phyloP scores from a whole-genome alignment of 1,140 invertebrate genomes.

The Aricia agestis region DNA sequence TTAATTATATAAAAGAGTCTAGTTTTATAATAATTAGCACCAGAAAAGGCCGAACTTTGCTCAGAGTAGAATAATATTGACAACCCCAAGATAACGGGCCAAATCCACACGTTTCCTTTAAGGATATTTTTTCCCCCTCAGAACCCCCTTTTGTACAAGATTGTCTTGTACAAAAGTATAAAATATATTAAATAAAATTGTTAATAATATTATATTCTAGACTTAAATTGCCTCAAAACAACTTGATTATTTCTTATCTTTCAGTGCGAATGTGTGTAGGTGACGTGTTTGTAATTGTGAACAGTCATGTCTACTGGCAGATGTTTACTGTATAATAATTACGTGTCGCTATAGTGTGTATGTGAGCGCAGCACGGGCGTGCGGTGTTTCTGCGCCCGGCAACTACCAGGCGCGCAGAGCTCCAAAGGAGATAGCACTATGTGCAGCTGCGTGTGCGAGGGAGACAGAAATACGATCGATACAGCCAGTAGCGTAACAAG shows the following conservation, averaged over 20 bases:
- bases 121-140: no score
- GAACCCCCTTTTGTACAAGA: no score
- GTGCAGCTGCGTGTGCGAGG: slow-evolving; percentile 23
- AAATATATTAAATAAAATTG: no score
- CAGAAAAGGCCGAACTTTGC: neutral
- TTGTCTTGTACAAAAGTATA: no score
- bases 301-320: slow-evolving; percentile 22
- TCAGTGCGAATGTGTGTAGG: neutral
- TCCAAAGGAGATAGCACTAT: slow-evolving; percentile 24
- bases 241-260: neutral
- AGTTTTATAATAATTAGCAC: neutral
- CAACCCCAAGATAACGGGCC: no score
- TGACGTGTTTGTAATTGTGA: slow-evolving; percentile 1
- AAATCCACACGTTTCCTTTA: no score
- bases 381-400: slow-evolving; percentile 58
- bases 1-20: no score
- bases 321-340: slow-evolving; percentile 17
- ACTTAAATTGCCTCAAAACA: neutral
- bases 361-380: slow-evolving; percentile 67
- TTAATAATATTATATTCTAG: no score
- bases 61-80: no score
- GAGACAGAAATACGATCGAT: slow-evolving; percentile 29
- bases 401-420: slow-evolving; percentile 59
- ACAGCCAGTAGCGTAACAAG: slow-evolving; percentile 7
- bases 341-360: slow-evolving; percentile 44